A percentile compares a stretch with the other conserved stretches of the same genome.
phyloP scores from a whole-genome alignment of 2,113 vertebrate genomes.

The Tyrannus savana region DNA sequence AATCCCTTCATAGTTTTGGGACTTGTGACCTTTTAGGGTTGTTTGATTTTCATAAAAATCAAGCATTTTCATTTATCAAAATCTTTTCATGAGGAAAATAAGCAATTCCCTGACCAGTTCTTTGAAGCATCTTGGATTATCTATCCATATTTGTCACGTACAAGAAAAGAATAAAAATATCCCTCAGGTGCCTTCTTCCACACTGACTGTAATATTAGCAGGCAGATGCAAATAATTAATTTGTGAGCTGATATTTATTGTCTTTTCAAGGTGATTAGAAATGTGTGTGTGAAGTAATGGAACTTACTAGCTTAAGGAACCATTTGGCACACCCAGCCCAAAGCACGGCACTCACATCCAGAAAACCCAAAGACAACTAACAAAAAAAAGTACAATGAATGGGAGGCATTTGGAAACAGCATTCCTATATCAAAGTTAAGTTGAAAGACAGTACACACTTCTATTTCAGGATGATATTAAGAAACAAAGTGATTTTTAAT shows the following conservation, averaged over 20 bases:
- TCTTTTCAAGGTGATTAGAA: slow-evolving; percentile 23
- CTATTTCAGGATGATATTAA: background rate
- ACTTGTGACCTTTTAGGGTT: background rate
- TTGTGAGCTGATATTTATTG: slow-evolving; percentile 21
- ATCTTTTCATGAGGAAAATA: slow-evolving; percentile 16
- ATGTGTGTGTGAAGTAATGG: background rate
- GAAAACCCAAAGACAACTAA: background rate
- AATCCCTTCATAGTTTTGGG: background rate
- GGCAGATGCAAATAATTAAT: slow-evolving; percentile 1
- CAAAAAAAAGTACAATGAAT: background rate
- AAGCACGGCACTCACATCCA: background rate
- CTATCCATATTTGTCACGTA: background rate
- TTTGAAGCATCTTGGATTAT: background rate
- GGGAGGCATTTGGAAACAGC: background rate
- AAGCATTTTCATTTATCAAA: slow-evolving; percentile 3
- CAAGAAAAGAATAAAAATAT: background rate
- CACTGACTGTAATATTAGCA: background rate
- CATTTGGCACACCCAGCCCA: background rate
- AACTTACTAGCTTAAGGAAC: background rate
- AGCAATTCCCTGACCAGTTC: background rate
- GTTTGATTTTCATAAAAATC: slow-evolving; percentile 8
- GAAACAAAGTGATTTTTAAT: background rate
- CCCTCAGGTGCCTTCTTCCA: background rate
- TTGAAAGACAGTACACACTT: background rate
- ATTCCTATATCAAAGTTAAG: background rate